Conservation (phyloP, 2,113 vertebrate species). For the Pagrus major region DNA sequence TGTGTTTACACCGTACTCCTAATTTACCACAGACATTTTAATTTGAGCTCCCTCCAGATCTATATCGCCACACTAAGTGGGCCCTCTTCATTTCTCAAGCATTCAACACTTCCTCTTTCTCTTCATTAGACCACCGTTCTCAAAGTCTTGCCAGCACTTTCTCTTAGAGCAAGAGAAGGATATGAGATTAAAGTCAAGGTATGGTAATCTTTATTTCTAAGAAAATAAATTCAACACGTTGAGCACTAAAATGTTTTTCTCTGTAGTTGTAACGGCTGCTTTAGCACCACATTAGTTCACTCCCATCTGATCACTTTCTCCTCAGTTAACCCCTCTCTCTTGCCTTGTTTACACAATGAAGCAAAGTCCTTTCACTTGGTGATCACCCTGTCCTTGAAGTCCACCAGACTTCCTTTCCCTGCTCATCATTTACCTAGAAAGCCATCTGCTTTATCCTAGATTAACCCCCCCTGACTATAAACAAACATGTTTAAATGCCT, state of each 20-base stretch:
- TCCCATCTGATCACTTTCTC: constrained; percentile 25
- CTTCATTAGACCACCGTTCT: neutral
- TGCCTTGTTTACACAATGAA: constrained; percentile 29
- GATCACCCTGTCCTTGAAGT: constrained; percentile 25
- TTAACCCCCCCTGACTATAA: constrained; percentile 1
- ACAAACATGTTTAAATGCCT: constrained; percentile 10
- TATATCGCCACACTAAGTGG: constrained; percentile 1
- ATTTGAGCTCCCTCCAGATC: constrained; percentile 25
- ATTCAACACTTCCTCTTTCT: constrained; percentile 10
- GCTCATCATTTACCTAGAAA: constrained; percentile 17
- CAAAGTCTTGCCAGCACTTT: constrained; percentile 6
- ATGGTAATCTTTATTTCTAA: neutral
- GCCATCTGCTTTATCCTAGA: constrained; percentile 24
- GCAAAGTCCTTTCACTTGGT: constrained; percentile 23
- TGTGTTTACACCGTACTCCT: constrained; percentile 18
- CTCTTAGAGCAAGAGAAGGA: neutral
- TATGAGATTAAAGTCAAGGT: constrained; percentile 15
- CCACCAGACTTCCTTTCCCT: neutral
- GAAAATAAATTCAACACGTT: constrained; percentile 4
- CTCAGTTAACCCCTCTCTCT: constrained; percentile 2
- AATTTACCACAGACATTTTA: constrained; percentile 31
- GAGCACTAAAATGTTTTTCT: neutral
- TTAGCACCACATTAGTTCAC: neutral
- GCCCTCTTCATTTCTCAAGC: constrained; percentile 15
- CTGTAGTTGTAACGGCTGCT: neutral